phyloP scores from a whole-genome alignment of 2,113 vertebrate species.

The Psophia crepitans region DNA sequence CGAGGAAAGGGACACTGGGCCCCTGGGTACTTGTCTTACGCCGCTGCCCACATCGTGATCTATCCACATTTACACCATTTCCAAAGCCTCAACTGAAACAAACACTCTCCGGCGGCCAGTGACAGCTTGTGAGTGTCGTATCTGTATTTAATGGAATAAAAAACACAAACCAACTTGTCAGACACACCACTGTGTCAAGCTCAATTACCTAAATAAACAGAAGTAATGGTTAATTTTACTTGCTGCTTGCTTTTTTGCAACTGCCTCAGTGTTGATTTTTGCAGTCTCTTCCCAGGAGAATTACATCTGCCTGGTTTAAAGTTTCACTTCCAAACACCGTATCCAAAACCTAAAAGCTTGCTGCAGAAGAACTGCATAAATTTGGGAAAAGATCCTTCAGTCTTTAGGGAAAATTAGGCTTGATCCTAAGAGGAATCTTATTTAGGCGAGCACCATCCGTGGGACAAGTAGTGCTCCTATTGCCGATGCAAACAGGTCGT shows the following conservation, averaged over 20 bases:
- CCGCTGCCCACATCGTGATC: not conserved
- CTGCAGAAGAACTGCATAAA: not conserved
- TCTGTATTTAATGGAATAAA: constrained; percentile 14
- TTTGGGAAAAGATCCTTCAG: not conserved
- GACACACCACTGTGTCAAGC: constrained; percentile 13
- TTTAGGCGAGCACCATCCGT: not conserved
- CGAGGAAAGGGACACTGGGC: not conserved
- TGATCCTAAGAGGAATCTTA: not conserved
- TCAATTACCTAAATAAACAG: constrained; percentile 42
- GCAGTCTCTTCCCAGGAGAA: not conserved
- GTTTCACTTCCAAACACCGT: constrained; percentile 1
- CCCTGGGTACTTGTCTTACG: not conserved
- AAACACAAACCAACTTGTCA: constrained; percentile 35
- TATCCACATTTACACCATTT: not conserved
- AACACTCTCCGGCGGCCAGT: not conserved
- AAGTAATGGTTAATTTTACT: constrained; percentile 30
- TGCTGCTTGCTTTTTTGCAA: not conserved
- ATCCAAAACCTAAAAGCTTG: constrained; percentile 3
- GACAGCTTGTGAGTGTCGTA: not conserved
- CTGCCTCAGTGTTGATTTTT: not conserved
- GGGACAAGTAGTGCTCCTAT: not conserved
- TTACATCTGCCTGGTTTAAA: constrained; percentile 21
- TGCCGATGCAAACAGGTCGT: not conserved
- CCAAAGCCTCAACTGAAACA: not conserved
- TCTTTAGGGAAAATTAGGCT: not conserved